Base-by-base conservation (phyloP, 2,113 vertebrate species). In the Noctilio leporinus region DNA sequence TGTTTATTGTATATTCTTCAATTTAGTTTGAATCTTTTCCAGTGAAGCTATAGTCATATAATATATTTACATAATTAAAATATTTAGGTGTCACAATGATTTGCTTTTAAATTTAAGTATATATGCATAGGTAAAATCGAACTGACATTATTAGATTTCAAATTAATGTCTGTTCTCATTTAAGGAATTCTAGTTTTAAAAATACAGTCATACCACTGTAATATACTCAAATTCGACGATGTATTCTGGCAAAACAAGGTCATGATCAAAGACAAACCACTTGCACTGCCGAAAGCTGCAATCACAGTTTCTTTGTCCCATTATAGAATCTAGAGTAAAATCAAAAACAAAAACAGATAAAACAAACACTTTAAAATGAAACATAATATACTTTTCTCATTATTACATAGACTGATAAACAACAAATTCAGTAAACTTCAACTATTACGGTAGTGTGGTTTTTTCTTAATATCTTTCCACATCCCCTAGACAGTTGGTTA, bases 201-300 rank as follows among this genome's bases (percentile, higher is more conserved):
- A 89, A 72, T 72, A 89, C 55, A 92, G 84, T 80, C 96, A 49
- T 95, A 99, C 98, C 98, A 93, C 82, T 7, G 98, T 98, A 94
- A 98, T 28, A 26, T 99, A 99, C 92, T 99, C 98, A 98, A 99
- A 98, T 95, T 98, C 98, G 78, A 99, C 97, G 45, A 99, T 57
- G 96, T 99, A 98, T 96, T 99, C 98, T 26, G 99, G 99, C 95
- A 99, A 97, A 89, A 99, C 96, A 22, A 99, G 98, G 30, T 99
- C 98, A 86, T 97, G 98, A 81, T 99, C 98, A 95, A 99, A 99
- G 86, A 99, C 96, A 97, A 99, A 98, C 98, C 99, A 99, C 96
- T 98, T 98, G 82, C 92, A 98, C 83, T 98, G 98, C 47, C 97
- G 83, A 20, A 96, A 94, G 64, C 92, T 96, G 96, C 98, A 98